These are phyloP conservation scores for Drosophila parabipectinata DNA, from an alignment of 1,140 invertebrate genomes.

Conservation along the genomic window DNA sequence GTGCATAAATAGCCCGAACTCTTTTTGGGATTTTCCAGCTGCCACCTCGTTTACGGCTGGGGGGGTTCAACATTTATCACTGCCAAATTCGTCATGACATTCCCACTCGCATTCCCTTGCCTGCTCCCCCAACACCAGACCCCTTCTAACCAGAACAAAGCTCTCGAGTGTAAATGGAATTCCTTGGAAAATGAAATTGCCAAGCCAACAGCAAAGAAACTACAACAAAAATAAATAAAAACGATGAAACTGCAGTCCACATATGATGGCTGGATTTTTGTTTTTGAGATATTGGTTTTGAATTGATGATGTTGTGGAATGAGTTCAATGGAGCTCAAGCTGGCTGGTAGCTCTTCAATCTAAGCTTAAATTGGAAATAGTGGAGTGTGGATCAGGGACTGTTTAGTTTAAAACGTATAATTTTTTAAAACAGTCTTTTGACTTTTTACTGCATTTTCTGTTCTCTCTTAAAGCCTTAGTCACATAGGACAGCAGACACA, in stretches of 20 bases:
- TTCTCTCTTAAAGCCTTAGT: neutral
- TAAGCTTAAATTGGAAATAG: constrained; percentile 9
- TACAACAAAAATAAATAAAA: constrained; percentile 16
- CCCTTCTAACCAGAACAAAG: constrained; percentile 52
- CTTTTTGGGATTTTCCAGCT: constrained; percentile 67
- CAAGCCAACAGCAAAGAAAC: constrained; percentile 26
- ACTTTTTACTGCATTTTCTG: neutral
- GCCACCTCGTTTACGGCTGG: constrained; percentile 49
- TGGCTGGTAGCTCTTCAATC: constrained; percentile 3
- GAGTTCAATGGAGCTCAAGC: constrained; percentile 7
- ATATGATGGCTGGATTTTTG: constrained; percentile 65
- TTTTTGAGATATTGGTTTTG: constrained; percentile 80
- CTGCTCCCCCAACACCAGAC: neutral
- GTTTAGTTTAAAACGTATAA: neutral
- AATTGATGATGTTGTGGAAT: constrained; percentile 61
- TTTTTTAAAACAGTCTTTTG: neutral
- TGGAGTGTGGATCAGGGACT: neutral
- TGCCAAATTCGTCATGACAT: constrained; percentile 74
- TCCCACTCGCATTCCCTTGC: constrained; percentile 18
- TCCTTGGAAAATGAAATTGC: constrained; percentile 72
- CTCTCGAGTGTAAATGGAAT: constrained; percentile 76
- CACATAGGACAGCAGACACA: constrained; percentile 41
- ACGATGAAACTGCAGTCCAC: constrained; percentile 60
- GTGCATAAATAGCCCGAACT: constrained; percentile 76
- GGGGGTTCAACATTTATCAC: constrained; percentile 74